phyloP scores from a whole-genome alignment of 2,888 invertebrate genomes.

The Chaitophorus viminalis region DNA sequence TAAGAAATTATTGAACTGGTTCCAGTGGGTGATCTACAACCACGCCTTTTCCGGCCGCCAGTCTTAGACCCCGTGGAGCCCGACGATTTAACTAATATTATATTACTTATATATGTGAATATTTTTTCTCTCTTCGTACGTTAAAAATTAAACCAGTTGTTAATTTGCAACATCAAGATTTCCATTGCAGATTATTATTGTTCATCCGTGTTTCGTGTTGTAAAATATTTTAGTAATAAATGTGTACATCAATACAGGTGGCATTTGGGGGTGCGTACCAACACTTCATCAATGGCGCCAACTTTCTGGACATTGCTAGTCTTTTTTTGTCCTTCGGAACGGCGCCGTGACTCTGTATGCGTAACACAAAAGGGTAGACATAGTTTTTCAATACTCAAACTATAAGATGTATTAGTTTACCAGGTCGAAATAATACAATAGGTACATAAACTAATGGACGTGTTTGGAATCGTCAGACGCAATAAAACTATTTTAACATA shows the following conservation, averaged over 20 bases:
- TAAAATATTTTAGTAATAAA: background rate
- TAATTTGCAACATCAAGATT: constrained; percentile 46
- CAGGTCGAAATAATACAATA: background rate
- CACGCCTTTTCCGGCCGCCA: constrained; percentile 60
- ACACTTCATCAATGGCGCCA: constrained; percentile 15
- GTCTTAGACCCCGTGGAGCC: constrained; percentile 57
- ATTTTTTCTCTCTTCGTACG: background rate
- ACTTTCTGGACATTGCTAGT: background rate
- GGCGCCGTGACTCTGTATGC: constrained; percentile 30
- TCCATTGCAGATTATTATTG: constrained; percentile 16
- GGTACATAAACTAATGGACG: background rate
- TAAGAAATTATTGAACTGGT: constrained; percentile 56
- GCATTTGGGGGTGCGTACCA: constrained; percentile 5
- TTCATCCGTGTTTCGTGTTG: background rate
- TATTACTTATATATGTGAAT: no score
- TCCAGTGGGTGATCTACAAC: constrained; percentile 61
- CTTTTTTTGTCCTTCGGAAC: constrained; percentile 22
- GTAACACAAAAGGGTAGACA: background rate
- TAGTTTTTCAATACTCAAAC: constrained; percentile 7
- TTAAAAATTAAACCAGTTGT: constrained; percentile 23
- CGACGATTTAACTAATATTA: constrained; percentile 28
- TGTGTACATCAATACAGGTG: background rate
- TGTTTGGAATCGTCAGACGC: background rate
- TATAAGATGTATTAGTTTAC: background rate
- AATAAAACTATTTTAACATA: constrained; percentile 10